Evolutionary conservation across 2,113 vertebrate genomes (phyloP), one percentile per base, ranked within the genome.

Genomic region (Miniopterus natalensis): DNA sequence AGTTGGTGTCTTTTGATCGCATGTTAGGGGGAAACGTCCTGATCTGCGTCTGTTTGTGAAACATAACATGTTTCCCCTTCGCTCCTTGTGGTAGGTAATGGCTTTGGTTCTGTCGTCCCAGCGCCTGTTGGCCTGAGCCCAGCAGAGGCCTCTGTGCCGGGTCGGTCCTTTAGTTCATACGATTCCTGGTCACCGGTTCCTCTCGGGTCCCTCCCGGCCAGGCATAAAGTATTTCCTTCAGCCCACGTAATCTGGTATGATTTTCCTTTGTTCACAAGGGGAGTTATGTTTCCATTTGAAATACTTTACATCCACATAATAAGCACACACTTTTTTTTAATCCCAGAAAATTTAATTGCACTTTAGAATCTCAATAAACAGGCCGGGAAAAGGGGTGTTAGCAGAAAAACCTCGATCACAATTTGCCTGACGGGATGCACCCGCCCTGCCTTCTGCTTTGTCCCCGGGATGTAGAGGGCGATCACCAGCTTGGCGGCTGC

Each of bases 381-480:
- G 66, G 29, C 66, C 78, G 61, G 45, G 11, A 10, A 97, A 71
- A 83, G 80, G 5, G 0, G 74, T 57, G 68, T 1, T 21, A 15
- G n/a, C 90, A 88, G 94, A 97, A 98, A 98, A 95, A 95, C 59
- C 4, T 45, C 4, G 51, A 93, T 95, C 97, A 96, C 88, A 94
- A 97, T 97, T 98, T 98, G 97, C 81, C 96, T 92, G 86, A 71
- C 0, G 36, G 88, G 95, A 97, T 96, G 95, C 98, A 98, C 94
- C 36, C 77, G 94, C 57, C 95, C 57, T 80, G 97, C 80, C 95
- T 95, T 81, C 78, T 81, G 96, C 97, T 98, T 98, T 98, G 98
- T 98, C 97, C 75, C 66, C 23, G 14, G 97, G 92, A 31, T 95
- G 95, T 88, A 96, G 93, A 96, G 96, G 95, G 92, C 97, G 95